A percentile compares a stretch with the other conserved stretches of the same genome.
phyloP scores from a whole-genome alignment of 2,888 invertebrate species.

The Priocnemis perturbator region DNA sequence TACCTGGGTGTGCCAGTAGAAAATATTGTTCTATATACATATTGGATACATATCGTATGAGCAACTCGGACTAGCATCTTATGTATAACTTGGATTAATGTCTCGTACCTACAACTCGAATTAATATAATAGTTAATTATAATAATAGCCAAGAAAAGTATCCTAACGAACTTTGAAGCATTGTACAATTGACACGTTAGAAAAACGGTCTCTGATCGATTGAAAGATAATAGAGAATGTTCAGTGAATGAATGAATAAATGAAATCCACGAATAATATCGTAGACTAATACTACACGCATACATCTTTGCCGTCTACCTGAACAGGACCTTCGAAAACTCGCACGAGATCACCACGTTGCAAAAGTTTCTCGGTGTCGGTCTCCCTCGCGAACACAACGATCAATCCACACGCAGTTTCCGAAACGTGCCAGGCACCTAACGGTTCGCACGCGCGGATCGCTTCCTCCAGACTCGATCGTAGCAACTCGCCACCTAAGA shows the following conservation, averaged over 20 bases:
- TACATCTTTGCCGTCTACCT: slow-evolving; percentile 59
- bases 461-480: slow-evolving; percentile 64
- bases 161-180: too few relatives aligned
- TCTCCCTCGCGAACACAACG: slow-evolving; percentile 71
- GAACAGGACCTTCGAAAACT: slow-evolving; percentile 74
- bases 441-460: slow-evolving; percentile 60
- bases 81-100: too few relatives aligned
- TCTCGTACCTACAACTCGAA: too few relatives aligned
- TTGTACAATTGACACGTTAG: too few relatives aligned
- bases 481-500: slow-evolving; percentile 50
- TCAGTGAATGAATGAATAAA: too few relatives aligned
- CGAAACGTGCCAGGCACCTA: slow-evolving; percentile 65
- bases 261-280: too few relatives aligned
- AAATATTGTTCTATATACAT: not conserved
- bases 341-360: slow-evolving; percentile 72
- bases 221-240: too few relatives aligned
- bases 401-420: slow-evolving; percentile 74
- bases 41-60: too few relatives aligned
- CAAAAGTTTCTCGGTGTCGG: slow-evolving; percentile 73
- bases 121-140: too few relatives aligned
- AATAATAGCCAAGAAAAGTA: too few relatives aligned
- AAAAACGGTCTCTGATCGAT: too few relatives aligned
- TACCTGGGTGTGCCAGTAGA: slow-evolving; percentile 63
- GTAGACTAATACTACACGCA: not conserved
- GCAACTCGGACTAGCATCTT: too few relatives aligned